A percentile compares a stretch with the other conserved stretches of the same genome.
Evolutionary conservation across 2,888 invertebrate species (phyloP).

Genomic region (Halictus ligatus): DNA sequence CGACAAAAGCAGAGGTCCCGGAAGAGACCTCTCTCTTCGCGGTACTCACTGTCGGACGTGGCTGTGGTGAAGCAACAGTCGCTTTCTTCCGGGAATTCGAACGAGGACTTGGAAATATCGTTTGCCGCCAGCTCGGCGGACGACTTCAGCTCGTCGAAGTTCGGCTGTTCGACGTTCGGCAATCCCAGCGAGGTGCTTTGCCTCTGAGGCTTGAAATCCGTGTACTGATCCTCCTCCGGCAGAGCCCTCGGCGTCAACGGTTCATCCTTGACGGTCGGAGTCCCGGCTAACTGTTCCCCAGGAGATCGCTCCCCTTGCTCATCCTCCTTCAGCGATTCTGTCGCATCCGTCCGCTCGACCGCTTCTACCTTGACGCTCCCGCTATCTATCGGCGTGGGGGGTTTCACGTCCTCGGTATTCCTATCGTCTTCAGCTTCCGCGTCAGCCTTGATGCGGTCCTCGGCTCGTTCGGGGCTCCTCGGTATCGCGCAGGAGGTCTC

Average conservation of each 20-base stretch:
- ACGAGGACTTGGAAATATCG: conserved; percentile 74
- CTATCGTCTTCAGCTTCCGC: conserved; percentile 10
- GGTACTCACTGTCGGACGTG: conserved; percentile 75
- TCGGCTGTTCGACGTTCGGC: conserved; percentile 30
- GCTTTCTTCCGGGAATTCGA: conserved; percentile 73
- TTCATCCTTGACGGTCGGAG: conserved; percentile 53
- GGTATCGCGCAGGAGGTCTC: conserved; percentile 9
- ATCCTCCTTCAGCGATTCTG: neutral
- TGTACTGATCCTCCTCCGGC: conserved; percentile 62
- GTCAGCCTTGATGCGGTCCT: neutral
- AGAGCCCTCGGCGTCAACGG: conserved; percentile 27
- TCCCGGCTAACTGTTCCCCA: conserved; percentile 48
- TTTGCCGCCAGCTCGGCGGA: conserved; percentile 75
- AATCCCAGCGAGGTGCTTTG: conserved; percentile 72
- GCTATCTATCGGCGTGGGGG: neutral
- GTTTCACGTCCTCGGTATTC: neutral
- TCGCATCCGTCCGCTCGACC: neutral
- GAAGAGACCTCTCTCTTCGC: neutral
- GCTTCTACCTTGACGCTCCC: neutral
- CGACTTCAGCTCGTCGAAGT: conserved; percentile 65
- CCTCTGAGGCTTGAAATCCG: conserved; percentile 73
- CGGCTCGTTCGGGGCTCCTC: conserved; percentile 5
- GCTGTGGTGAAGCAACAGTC: conserved; percentile 75
- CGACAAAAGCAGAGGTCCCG: neutral
- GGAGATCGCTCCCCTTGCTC: neutral